Conservation (phyloP, 2,113 vertebrate species). For the Colaptes auratus region DNA sequence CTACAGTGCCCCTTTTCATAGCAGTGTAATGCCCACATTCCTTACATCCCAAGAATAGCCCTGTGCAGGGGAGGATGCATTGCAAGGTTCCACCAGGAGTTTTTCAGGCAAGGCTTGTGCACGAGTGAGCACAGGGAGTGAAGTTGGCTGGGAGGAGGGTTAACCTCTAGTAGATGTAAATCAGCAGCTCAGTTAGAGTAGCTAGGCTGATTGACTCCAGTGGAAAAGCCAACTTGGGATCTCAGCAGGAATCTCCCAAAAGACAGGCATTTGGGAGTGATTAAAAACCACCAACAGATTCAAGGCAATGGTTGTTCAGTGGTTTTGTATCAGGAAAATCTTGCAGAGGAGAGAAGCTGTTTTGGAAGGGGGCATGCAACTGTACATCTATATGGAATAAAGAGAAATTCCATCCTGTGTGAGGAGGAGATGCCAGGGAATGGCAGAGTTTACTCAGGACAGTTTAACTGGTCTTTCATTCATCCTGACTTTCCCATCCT, state of each 20-base stretch:
- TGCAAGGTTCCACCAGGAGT: not conserved
- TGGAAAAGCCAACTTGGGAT: not conserved
- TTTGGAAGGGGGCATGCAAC: not conserved
- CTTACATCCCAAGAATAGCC: conserved; percentile 50
- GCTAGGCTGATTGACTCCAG: not conserved
- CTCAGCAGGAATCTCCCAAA: not conserved
- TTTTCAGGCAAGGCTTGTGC: not conserved
- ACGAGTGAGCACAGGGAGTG: fast-evolving
- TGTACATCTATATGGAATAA: not conserved
- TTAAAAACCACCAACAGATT: not conserved
- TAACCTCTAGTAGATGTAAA: not conserved
- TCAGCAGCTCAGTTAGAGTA: not conserved
- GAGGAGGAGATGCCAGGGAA: not conserved
- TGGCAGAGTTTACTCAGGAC: not conserved
- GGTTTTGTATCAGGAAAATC: not conserved
- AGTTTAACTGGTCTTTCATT: not conserved
- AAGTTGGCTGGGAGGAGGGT: not conserved
- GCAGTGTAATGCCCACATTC: conserved; percentile 1
- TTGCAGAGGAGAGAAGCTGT: not conserved
- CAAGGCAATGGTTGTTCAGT: not conserved
- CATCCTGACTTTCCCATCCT: not conserved
- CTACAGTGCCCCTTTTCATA: conserved; percentile 38
- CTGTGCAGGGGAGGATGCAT: conserved; percentile 18
- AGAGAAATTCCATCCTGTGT: not conserved
- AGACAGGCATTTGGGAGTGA: conserved; percentile 1